These are phyloP conservation scores for Oophaga sylvatica DNA, from an alignment of 2,797 vertebrate genomes.

Conservation along the genomic window DNA sequence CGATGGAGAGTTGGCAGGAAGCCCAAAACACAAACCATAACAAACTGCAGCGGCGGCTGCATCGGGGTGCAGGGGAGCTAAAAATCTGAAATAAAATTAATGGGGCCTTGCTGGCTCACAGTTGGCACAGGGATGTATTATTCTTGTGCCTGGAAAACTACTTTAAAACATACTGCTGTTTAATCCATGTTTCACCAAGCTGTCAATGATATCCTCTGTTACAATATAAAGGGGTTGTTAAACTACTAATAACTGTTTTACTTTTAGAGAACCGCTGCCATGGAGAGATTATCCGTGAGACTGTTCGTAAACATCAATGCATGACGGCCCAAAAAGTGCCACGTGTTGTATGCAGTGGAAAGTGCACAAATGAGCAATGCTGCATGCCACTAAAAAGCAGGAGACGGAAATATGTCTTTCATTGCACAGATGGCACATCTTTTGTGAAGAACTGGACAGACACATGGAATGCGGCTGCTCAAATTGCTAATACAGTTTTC, in stretches of 20 bases:
- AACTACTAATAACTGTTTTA: background rate
- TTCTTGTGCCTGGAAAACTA: too few relatives aligned
- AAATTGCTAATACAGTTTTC: conserved; percentile 79
- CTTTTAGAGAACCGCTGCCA: conserved; percentile 83
- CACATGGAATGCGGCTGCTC: conserved; percentile 91
- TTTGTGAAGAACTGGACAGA: conserved; percentile 92
- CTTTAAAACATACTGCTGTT: too few relatives aligned
- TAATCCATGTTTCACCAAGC: too few relatives aligned
- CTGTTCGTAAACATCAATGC: conserved; percentile 89
- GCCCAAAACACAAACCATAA: too few relatives aligned
- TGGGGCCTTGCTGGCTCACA: too few relatives aligned
- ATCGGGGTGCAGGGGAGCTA: too few relatives aligned
- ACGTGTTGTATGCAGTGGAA: conserved; percentile 84
- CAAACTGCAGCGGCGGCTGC: too few relatives aligned
- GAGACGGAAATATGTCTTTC: conserved; percentile 89
- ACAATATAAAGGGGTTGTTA: background rate
- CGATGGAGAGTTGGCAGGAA: too few relatives aligned
- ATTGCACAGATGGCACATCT: conserved; percentile 88
- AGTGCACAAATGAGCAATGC: conserved; percentile 84
- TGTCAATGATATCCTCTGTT: background rate
- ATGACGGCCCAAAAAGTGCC: conserved; percentile 84
- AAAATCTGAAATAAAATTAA: too few relatives aligned
- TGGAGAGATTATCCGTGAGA: conserved; percentile 87
- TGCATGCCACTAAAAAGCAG: conserved; percentile 88
- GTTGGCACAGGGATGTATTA: too few relatives aligned